phyloP scores from a whole-genome alignment of 1,140 invertebrate genomes.

The Paracyclopina nana region DNA sequence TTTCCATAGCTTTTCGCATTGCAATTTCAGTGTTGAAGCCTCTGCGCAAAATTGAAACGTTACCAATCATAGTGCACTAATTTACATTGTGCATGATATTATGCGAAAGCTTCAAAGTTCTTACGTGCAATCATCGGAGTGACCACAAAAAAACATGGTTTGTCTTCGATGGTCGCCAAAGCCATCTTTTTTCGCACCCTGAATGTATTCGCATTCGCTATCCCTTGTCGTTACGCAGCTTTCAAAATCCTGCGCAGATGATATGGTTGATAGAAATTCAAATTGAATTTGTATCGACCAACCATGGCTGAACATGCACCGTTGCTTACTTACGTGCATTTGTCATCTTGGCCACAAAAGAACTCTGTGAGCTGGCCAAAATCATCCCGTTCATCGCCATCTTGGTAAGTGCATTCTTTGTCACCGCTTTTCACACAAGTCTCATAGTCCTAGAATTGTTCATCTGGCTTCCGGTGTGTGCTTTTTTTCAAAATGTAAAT shows the following conservation, averaged over 20 bases:
- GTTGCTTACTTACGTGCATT: conserved; percentile 51
- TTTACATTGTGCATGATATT: no score
- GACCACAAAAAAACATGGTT: conserved; percentile 17
- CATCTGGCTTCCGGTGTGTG: no score
- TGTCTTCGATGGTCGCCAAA: conserved; percentile 17
- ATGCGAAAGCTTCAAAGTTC: no score
- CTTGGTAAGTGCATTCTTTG: conserved; percentile 57
- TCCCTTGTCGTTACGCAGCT: conserved; percentile 21
- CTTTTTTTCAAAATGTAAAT: no score
- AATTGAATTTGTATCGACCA: background rate
- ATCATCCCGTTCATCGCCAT: conserved; percentile 59
- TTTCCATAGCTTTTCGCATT: conserved; percentile 54
- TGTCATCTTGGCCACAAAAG: conserved; percentile 67
- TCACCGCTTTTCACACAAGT: conserved; percentile 61
- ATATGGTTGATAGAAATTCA: background rate
- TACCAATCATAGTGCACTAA: conserved; percentile 2
- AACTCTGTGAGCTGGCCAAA: conserved; percentile 61
- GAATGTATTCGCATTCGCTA: conserved; percentile 21
- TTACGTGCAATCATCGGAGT: conserved; percentile 16
- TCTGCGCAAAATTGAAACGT: conserved; percentile 32
- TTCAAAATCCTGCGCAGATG: conserved; percentile 22
- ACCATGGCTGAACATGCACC: background rate
- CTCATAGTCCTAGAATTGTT: conserved; percentile 54
- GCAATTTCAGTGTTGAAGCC: conserved; percentile 66
- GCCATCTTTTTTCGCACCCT: conserved; percentile 17